phyloP scores from a whole-genome alignment of 1,140 invertebrate genomes.

The Lordiphosa collinella region DNA sequence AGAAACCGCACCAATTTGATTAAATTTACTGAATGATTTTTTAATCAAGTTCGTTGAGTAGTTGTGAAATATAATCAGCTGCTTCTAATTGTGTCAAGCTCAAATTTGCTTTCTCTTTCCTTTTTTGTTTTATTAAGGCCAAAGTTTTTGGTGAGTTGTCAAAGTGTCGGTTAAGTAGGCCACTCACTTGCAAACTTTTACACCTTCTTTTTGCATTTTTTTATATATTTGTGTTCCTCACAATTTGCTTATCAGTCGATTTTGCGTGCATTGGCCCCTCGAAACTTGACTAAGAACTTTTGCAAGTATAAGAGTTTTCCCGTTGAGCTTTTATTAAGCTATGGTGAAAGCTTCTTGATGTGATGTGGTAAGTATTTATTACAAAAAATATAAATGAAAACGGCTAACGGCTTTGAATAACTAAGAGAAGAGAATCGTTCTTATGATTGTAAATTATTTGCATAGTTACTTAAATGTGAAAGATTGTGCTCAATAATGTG shows the following conservation, averaged over 20 bases:
- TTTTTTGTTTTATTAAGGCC: slow-evolving; percentile 19
- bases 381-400: not conserved
- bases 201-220: slow-evolving; percentile 1
- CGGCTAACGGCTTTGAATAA: too few relatives aligned
- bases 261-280: not conserved
- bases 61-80: not conserved
- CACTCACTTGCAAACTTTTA: slow-evolving; percentile 15
- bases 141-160: slow-evolving; percentile 33
- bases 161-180: slow-evolving; percentile 51
- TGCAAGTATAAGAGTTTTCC: not conserved
- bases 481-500: too few relatives aligned
- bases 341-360: slow-evolving; percentile 13
- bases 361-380: not conserved
- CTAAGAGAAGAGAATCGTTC: too few relatives aligned
- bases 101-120: slow-evolving; percentile 1
- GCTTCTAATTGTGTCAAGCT: slow-evolving; percentile 6
- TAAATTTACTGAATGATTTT: not conserved
- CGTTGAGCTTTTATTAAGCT: not conserved
- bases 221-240: too few relatives aligned
- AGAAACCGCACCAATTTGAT: slow-evolving; percentile 1
- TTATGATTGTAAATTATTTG: too few relatives aligned
- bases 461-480: too few relatives aligned
- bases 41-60: too few relatives aligned
- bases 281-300: too few relatives aligned
- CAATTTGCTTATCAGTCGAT: slow-evolving; percentile 8